phyloP scores from a whole-genome alignment of 2,113 vertebrate genomes.

The Rallus limicola region DNA sequence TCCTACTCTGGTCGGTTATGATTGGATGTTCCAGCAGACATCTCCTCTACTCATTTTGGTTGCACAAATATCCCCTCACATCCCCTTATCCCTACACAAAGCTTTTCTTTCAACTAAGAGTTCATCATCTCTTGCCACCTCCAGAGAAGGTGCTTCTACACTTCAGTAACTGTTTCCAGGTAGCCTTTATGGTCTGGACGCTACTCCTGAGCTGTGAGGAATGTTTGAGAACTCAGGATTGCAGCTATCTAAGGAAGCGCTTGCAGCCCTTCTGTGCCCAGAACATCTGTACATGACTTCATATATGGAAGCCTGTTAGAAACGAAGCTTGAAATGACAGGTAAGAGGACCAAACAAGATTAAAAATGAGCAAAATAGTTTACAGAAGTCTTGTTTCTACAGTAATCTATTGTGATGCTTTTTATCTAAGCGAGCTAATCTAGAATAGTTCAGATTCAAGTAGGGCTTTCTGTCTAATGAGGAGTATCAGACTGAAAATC shows the following conservation, averaged over 20 bases:
- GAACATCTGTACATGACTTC: background rate
- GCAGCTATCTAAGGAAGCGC: background rate
- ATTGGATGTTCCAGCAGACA: background rate
- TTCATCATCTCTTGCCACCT: background rate
- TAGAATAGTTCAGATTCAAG: background rate
- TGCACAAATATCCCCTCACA: background rate
- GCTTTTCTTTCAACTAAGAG: background rate
- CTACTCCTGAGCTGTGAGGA: background rate
- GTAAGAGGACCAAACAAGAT: background rate
- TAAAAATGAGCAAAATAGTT: background rate
- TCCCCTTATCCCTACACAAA: background rate
- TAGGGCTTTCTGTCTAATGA: background rate
- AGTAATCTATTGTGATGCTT: background rate
- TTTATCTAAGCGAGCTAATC: background rate
- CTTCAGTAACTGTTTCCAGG: background rate
- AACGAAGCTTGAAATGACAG: background rate
- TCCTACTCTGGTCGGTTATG: background rate
- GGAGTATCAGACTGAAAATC: background rate
- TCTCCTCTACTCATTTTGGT: background rate
- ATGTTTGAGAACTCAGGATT: background rate
- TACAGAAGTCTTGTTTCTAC: background rate
- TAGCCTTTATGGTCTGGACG: background rate
- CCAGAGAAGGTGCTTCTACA: background rate
- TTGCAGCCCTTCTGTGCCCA: background rate
- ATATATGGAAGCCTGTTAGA: background rate